phyloP scores from a whole-genome alignment of 2,888 invertebrate genomes.

The Andrena trimmerana region DNA sequence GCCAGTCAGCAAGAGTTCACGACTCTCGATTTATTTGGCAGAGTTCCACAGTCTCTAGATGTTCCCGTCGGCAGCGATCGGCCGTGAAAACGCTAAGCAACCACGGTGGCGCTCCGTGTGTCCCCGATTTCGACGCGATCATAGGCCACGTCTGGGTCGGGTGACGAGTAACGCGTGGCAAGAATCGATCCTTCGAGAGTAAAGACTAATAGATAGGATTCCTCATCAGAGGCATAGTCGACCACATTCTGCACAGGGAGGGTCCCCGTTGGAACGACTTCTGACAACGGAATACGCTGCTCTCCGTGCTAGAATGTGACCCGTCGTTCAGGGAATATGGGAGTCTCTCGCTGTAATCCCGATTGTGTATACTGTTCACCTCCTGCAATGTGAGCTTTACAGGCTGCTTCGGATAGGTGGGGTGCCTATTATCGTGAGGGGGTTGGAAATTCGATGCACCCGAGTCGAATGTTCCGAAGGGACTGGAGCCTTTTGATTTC shows the following conservation, averaged over 20 bases:
- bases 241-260: slow-evolving; percentile 76
- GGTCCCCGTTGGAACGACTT: slow-evolving; percentile 74
- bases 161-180: slow-evolving; percentile 65
- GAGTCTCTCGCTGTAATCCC: slow-evolving; percentile 75
- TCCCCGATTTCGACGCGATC: slow-evolving; percentile 49
- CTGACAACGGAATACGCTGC: slow-evolving; percentile 70
- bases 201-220: slow-evolving; percentile 71
- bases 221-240: slow-evolving; percentile 67
- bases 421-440: slow-evolving; percentile 70
- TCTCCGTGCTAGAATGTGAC: slow-evolving; percentile 70
- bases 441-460: slow-evolving; percentile 46
- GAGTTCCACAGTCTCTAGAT: slow-evolving; percentile 69
- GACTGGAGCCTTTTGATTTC: slow-evolving; percentile 13
- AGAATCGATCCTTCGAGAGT: slow-evolving; percentile 59
- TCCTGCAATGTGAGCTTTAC: slow-evolving; percentile 80
- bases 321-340: slow-evolving; percentile 65
- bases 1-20: slow-evolving; percentile 38
- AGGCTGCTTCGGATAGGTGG: slow-evolving; percentile 60
- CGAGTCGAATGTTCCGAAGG: background rate
- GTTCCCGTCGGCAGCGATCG: slow-evolving; percentile 40
- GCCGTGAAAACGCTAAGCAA: slow-evolving; percentile 22
- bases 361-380: slow-evolving; percentile 80
- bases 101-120: slow-evolving; percentile 34
- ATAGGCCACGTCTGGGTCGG: slow-evolving; percentile 63
- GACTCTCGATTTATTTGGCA: slow-evolving; percentile 71